Conservation (phyloP, 2,797 vertebrate species). For the Aeoliscus strigatus region DNA sequence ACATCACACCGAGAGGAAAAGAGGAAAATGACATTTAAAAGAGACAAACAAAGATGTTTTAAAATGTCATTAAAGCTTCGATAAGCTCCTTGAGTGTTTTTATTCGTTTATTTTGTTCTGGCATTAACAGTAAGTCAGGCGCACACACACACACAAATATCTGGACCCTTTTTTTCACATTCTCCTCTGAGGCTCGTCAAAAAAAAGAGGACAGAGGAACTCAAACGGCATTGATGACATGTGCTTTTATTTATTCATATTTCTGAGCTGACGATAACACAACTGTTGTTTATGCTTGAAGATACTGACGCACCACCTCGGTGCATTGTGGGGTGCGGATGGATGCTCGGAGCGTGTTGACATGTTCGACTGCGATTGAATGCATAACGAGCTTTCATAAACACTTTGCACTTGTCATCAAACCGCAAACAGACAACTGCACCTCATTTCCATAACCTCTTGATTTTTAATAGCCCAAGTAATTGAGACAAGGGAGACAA, state of each 20-base stretch:
- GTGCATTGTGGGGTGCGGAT: constrained; percentile 56
- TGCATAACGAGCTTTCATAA: constrained; percentile 61
- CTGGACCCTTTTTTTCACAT: too few relatives aligned
- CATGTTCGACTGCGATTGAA: constrained; percentile 46
- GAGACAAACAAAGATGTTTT: too few relatives aligned
- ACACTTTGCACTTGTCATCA: constrained; percentile 65
- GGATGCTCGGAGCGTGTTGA: constrained; percentile 54
- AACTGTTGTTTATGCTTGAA: constrained; percentile 23
- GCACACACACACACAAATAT: too few relatives aligned
- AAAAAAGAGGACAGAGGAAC: too few relatives aligned
- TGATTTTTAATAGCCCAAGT: constrained; percentile 79
- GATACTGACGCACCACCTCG: constrained; percentile 27
- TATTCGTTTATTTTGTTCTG: too few relatives aligned
- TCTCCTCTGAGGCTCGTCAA: too few relatives aligned
- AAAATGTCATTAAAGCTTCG: too few relatives aligned
- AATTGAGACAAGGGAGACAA: constrained; percentile 77
- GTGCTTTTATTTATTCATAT: constrained; percentile 21
- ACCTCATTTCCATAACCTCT: constrained; percentile 69
- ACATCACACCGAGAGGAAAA: background rate
- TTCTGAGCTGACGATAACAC: too few relatives aligned
- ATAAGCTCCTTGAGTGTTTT: too few relatives aligned
- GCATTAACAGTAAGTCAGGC: too few relatives aligned
- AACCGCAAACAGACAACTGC: constrained; percentile 60
- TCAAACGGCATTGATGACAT: too few relatives aligned
- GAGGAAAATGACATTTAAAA: constrained; percentile 1